phyloP scores from a whole-genome alignment of 2,797 vertebrate genomes.

The Orientallactaga sibirica region DNA sequence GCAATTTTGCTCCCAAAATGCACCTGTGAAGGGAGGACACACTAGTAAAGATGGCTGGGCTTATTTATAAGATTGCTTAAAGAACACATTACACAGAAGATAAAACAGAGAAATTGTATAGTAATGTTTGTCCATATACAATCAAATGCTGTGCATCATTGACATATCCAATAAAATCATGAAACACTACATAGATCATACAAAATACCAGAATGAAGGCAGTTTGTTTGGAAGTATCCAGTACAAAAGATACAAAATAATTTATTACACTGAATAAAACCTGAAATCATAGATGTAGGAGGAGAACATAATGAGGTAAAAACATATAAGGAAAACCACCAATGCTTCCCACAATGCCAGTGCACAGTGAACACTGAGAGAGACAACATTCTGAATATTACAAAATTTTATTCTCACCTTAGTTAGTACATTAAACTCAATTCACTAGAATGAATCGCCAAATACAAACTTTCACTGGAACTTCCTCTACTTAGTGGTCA shows the following conservation, averaged over 20 bases:
- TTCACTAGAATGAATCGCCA: not conserved
- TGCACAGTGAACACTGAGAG: not conserved
- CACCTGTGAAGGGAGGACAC: conserved; percentile 36
- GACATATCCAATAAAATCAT: conserved; percentile 73
- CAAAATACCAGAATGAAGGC: conserved; percentile 58
- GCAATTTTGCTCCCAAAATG: conserved; percentile 35
- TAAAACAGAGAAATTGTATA: conserved; percentile 74
- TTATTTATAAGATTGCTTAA: conserved; percentile 77
- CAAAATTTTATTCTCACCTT: not conserved
- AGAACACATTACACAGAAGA: conserved; percentile 77
- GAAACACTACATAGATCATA: conserved; percentile 47
- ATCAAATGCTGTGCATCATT: conserved; percentile 61
- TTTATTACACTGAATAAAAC: conserved; percentile 49
- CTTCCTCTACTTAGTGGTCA: not conserved
- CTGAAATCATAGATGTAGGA: conserved; percentile 38
- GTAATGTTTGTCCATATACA: conserved; percentile 45
- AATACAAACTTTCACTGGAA: not conserved
- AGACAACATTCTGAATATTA: not conserved
- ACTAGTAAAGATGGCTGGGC: not conserved
- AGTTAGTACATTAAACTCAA: not conserved
- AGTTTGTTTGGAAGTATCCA: conserved; percentile 64
- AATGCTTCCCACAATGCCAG: not conserved
- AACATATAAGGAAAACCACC: conserved; percentile 54
- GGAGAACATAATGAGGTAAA: not conserved
- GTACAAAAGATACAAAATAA: conserved; percentile 14